Percentiles rank a stretch among this genome's conserved stretches.
Conservation (phyloP, 2,797 vertebrate species). For the Danio jaintianensis region DNA sequence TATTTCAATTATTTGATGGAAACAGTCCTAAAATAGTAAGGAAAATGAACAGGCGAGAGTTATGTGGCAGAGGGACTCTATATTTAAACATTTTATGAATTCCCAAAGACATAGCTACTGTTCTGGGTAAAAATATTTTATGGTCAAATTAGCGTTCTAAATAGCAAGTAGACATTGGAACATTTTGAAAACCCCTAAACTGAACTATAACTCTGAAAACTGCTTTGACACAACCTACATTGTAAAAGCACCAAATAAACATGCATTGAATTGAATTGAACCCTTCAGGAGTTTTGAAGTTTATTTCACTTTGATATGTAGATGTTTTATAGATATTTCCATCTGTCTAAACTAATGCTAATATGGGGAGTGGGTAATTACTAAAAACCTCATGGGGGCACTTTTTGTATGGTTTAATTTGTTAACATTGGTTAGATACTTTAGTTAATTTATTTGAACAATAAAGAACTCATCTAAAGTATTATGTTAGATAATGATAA, state of each 20-base stretch:
- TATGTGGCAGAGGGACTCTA: background rate
- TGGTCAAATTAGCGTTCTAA: slow-evolving; percentile 12
- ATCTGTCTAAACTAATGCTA: background rate
- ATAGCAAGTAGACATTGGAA: background rate
- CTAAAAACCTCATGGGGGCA: too few relatives aligned
- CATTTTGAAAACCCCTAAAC: background rate
- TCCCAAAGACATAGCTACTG: background rate
- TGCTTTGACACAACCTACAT: too few relatives aligned
- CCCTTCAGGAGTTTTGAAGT: background rate
- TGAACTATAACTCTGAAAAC: too few relatives aligned
- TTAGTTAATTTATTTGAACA: too few relatives aligned
- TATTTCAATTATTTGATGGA: slow-evolving; percentile 3
- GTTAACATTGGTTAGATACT: too few relatives aligned
- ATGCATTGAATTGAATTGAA: too few relatives aligned
- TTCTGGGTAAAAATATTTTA: background rate
- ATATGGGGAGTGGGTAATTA: too few relatives aligned
- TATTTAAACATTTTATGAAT: slow-evolving; percentile 32
- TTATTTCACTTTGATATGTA: background rate
- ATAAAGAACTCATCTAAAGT: too few relatives aligned
- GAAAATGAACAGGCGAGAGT: background rate
- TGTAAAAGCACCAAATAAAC: too few relatives aligned
- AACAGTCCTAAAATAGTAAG: background rate
- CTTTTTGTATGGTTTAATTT: too few relatives aligned
- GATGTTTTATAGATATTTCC: background rate
- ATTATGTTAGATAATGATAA: too few relatives aligned